Conservation (phyloP, 2,888 invertebrate species). For the Pterostichus madidus region DNA sequence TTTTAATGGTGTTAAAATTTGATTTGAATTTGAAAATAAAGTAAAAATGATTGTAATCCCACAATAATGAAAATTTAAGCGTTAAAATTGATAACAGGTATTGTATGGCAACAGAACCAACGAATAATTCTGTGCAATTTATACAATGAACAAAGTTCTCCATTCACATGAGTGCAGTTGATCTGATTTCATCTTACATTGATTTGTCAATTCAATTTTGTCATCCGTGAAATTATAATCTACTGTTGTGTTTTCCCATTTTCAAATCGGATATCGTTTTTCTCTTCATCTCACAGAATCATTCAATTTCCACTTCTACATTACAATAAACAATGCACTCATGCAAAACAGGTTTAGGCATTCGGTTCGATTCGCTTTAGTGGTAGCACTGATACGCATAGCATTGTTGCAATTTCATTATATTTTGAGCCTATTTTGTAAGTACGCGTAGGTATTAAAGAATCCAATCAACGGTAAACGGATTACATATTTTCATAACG, state of each 20-base stretch:
- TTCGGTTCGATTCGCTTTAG: conserved; percentile 3
- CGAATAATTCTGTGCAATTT: no score
- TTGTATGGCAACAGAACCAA: no score
- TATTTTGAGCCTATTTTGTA: no score
- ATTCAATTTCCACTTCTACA: conserved; percentile 49
- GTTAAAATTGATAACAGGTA: no score
- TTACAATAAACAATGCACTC: conserved; percentile 34
- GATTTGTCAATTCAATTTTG: conserved; percentile 51
- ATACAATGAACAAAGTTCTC: not conserved
- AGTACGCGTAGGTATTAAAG: no score
- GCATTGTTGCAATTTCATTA: not conserved
- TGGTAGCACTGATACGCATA: not conserved
- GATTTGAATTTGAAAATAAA: no score
- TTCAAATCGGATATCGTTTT: conserved; percentile 47
- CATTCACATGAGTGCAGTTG: conserved; percentile 23
- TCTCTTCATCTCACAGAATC: conserved; percentile 38
- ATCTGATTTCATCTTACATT: conserved; percentile 54
- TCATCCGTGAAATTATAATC: conserved; percentile 54
- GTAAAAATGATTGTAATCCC: no score
- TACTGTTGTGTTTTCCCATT: conserved; percentile 37
- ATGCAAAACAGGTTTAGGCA: conserved; percentile 18
- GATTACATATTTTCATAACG: no score
- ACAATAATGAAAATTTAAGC: no score
- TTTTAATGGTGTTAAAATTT: no score
- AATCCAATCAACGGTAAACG: no score